These are phyloP conservation scores for Nasonovia ribisnigri DNA, from an alignment of 2,888 invertebrate genomes.

Conservation along the genomic window DNA sequence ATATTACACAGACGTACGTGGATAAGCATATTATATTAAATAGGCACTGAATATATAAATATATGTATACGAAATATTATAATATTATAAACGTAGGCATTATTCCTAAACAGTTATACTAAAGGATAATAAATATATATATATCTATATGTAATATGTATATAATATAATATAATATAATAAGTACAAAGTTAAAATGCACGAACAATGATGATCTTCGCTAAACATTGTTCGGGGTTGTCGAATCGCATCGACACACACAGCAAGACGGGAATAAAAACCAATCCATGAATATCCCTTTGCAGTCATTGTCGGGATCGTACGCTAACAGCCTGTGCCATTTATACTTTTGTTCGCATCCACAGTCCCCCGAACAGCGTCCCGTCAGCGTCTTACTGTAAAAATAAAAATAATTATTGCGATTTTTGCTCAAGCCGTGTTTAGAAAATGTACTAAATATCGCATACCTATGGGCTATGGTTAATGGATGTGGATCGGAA, in stretches of 20 bases:
- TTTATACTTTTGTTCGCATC: constrained; percentile 91
- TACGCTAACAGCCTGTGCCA: constrained; percentile 89
- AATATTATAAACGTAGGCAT: constrained; percentile 3
- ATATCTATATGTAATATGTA: constrained; percentile 7
- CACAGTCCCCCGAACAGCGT: constrained; percentile 87
- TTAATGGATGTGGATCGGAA: not conserved
- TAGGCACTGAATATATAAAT: not conserved
- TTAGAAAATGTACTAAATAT: not conserved
- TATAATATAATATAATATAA: not conserved
- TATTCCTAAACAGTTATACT: not conserved
- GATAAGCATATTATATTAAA: not conserved
- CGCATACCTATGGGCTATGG: not conserved
- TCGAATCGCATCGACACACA: constrained; percentile 77
- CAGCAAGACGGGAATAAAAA: constrained; percentile 94
- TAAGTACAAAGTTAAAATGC: not conserved
- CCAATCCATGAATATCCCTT: constrained; percentile 95
- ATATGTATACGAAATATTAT: not conserved
- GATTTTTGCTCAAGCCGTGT: not conserved
- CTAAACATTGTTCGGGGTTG: constrained; percentile 33
- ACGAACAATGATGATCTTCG: not conserved
- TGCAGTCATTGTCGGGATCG: constrained; percentile 92
- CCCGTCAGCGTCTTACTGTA: constrained; percentile 83
- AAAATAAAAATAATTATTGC: constrained; percentile 67
- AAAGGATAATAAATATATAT: constrained; percentile 19
- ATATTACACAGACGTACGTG: not conserved